Evolutionary conservation across 2,888 invertebrate genomes (phyloP).

Genomic region (Acanthosepion pharaonis): DNA sequence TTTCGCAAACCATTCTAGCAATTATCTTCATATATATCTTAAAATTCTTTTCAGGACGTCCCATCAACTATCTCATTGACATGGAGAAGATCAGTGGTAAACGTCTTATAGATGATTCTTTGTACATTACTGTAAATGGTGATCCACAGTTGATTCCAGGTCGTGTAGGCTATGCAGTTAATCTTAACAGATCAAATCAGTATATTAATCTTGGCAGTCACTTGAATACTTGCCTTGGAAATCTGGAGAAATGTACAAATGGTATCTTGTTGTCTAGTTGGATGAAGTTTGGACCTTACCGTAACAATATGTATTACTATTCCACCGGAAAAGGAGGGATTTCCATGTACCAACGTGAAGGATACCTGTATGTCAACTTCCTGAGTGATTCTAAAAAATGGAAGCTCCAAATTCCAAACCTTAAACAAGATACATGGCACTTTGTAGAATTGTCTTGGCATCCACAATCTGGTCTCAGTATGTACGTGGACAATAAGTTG

Average conservation of each 20-base stretch:
- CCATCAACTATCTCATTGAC: conserved; percentile 59
- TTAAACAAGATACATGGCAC: conserved; percentile 66
- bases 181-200: conserved; percentile 66
- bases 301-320: conserved; percentile 68
- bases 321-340: conserved; percentile 69
- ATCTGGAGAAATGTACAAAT: conserved; percentile 64
- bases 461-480: conserved; percentile 62
- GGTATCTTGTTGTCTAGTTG: conserved; percentile 70
- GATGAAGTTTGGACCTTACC: conserved; percentile 65
- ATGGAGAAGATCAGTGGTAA: conserved; percentile 63
- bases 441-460: conserved; percentile 71
- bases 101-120: conserved; percentile 55
- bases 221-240: conserved; percentile 67
- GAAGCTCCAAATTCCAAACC: conserved; percentile 56
- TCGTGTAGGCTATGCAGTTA: conserved; percentile 66
- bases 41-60: conserved; percentile 60
- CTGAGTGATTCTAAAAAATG: conserved; percentile 58
- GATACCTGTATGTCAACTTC: conserved; percentile 62
- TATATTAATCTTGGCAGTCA: conserved; percentile 69
- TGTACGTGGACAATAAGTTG: conserved; percentile 64
- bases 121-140: conserved; percentile 59
- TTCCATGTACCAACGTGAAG: conserved; percentile 63
- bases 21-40: background rate
- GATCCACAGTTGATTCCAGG: conserved; percentile 62
- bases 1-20: no score